Evolutionary conservation across 1,140 invertebrate genomes (phyloP), one percentile per base, ranked within the genome.

Genomic region (Chelonus insularis): DNA sequence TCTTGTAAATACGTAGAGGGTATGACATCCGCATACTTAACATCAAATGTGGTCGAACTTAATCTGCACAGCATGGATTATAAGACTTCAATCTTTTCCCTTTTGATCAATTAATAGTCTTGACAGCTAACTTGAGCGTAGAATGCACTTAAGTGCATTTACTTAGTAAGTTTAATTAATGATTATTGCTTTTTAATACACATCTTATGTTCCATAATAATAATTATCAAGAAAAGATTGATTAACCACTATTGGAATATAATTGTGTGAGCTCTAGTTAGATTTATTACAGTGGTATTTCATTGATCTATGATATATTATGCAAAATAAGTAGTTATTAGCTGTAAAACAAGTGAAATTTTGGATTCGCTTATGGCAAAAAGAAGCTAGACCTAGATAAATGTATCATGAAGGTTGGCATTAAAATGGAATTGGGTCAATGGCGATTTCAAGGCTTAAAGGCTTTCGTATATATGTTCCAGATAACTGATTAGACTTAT

Each of bases 391-490:
- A 50, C 21, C 43, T 67, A 69, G 61, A 63, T 69, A 71, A 57
- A 65, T 36, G 29, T 37, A 18, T 21, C 34, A 18, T 61, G 57
- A 52, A 66, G 67, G 60, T 52, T 63, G 58, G 69, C 72, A 70
- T 64, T 60, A 57, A 34, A 63, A 74, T 73, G 71, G 64, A 79
- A 75, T 72, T 65, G 48, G 75, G 77, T 76, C 75, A 78, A 71
- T 76, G 76, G 73, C 71, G 52, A 60, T 47, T 60, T 41, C 69
- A 68, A 76, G 76, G 72, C 67, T 67, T 67, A 68, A 36, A 51
- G 66, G 65, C 64, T 68, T 65, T 69, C 51, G 60, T 67, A 67
- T 43, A 20, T n/a, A n/a, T 59, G 64, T 72, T 60, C 68, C 65
- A 70, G 70, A 72, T 74, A 72, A 68, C 50, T 41, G 52, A 64